phyloP scores from a whole-genome alignment of 2,113 vertebrate species.

The Plotosus lineatus region DNA sequence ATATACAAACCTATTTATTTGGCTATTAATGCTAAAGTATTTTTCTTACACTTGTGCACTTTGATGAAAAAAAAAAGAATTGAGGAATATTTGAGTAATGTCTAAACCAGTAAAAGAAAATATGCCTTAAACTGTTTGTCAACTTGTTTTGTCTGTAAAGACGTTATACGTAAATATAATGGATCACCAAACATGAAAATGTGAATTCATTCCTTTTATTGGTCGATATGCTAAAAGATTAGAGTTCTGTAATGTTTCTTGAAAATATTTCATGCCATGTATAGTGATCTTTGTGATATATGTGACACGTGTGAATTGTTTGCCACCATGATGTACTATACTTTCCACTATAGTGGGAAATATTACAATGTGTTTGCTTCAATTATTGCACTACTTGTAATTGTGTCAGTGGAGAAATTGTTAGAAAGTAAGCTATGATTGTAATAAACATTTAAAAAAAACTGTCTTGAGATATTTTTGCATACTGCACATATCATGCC shows the following conservation, averaged over 20 bases:
- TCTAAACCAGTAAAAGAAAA: neutral
- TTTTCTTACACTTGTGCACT: conserved; percentile 6
- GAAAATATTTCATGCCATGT: neutral
- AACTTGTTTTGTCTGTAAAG: conserved; percentile 1
- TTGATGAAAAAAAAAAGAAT: neutral
- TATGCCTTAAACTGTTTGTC: conserved; percentile 23
- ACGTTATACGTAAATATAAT: neutral
- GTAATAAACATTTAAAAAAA: conserved; percentile 7
- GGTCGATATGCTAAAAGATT: neutral
- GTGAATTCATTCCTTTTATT: neutral
- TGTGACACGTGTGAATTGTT: conserved; percentile 1
- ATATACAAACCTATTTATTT: conserved; percentile 54
- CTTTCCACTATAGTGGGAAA: neutral
- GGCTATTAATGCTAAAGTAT: conserved; percentile 32
- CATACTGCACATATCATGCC: neutral
- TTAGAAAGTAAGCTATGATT: conserved; percentile 23
- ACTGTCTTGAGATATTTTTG: neutral
- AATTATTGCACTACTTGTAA: conserved; percentile 45
- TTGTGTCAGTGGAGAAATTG: conserved; percentile 13
- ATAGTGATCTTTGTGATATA: neutral
- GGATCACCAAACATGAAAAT: neutral
- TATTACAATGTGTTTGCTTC: conserved; percentile 3
- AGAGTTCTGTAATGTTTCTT: neutral
- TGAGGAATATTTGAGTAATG: neutral
- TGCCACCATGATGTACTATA: neutral